Conservation (phyloP, 2,888 invertebrate genomes). For the Ormyrus rosae region DNA sequence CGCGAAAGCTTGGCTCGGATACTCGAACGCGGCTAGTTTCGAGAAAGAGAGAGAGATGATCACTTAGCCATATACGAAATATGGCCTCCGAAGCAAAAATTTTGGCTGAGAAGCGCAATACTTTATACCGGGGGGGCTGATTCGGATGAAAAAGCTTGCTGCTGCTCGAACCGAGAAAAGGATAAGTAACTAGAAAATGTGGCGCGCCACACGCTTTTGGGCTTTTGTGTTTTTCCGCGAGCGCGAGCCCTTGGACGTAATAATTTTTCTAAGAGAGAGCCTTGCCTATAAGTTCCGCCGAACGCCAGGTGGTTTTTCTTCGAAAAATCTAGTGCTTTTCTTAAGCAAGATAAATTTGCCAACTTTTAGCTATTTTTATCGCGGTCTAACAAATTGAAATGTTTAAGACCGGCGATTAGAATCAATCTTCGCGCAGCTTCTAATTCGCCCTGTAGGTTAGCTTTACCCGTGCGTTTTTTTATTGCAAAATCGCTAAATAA, state of each 20-base stretch:
- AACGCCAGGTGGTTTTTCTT: constrained; percentile 12
- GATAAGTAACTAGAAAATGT: constrained; percentile 1
- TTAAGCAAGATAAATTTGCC: constrained; percentile 3
- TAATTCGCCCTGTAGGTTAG: too few species aligned
- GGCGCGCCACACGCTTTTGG: not conserved
- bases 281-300: not conserved
- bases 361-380: not conserved
- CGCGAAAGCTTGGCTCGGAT: constrained; percentile 31
- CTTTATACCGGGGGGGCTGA: constrained; percentile 4
- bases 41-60: constrained; percentile 2
- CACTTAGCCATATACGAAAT: constrained; percentile 35
- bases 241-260: constrained; percentile 4
- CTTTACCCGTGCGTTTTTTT: too few species aligned
- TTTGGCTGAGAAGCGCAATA: constrained; percentile 21
- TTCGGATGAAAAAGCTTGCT: not conserved
- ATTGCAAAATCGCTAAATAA: not conserved
- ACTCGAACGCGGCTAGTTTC: not conserved
- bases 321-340: not conserved
- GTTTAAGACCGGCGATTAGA: not conserved
- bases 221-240: constrained; percentile 2
- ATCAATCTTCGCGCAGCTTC: not conserved
- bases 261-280: constrained; percentile 18
- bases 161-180: too few species aligned
- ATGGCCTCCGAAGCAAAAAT: constrained; percentile 42
- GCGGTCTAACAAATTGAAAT: constrained; percentile 2